These are phyloP conservation scores for Athene noctua DNA, from an alignment of 2,113 vertebrate species.

Conservation along the genomic window DNA sequence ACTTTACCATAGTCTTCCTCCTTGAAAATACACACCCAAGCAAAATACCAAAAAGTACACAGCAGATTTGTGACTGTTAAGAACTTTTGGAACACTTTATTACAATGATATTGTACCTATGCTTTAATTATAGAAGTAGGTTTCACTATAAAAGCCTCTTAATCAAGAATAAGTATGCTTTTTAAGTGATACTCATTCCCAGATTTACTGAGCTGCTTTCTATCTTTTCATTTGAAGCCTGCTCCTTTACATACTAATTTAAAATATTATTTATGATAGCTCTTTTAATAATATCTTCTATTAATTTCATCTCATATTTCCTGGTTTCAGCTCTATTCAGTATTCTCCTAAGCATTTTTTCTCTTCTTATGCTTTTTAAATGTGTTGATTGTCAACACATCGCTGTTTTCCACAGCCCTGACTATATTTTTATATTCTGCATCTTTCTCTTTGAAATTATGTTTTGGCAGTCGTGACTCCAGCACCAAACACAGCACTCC, in stretches of 20 bases:
- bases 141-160: not conserved
- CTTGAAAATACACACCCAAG: not conserved
- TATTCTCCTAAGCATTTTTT: not conserved
- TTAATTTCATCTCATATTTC: not conserved
- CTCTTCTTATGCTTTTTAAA: not conserved
- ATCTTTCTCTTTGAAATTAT: not conserved
- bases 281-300: not conserved
- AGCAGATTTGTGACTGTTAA: not conserved
- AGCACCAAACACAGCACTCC: not conserved
- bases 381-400: not conserved
- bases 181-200: not conserved
- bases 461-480: not conserved
- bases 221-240: not conserved
- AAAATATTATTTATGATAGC: not conserved
- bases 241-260: not conserved
- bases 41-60: not conserved
- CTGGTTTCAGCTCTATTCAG: not conserved
- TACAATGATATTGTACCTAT: not conserved
- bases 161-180: not conserved
- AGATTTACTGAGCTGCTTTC: not conserved
- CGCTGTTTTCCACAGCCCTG: not conserved
- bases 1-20: not conserved
- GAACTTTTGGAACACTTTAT: not conserved
- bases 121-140: not conserved
- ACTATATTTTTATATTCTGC: not conserved